Base-by-base conservation (phyloP, 2,113 vertebrate genomes). In the Scophthalmus maximus region DNA sequence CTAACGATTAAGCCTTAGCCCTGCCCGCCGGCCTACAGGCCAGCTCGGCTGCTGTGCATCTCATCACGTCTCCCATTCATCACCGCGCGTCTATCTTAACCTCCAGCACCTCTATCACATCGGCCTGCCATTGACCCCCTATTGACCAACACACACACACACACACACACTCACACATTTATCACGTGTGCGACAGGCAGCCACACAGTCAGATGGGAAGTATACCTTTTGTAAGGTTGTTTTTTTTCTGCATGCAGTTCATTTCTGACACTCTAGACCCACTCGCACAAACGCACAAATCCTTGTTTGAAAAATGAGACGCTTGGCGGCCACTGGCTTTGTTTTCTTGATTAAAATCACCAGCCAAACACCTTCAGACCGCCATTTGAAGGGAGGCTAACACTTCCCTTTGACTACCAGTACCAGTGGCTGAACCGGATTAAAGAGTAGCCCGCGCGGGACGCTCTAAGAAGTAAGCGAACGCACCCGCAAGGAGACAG, bases 21-120 rank as follows among this genome's bases (percentile, higher is more conserved):
- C 42, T 4, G 69, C 68, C 68, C 23, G 27, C 74, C 62, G 82
- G 83, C 76, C 82, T 66, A 18, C 59, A 52, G 82, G 67, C 64
- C 73, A 22, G 73, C 67, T 78, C 72, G 74, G 85, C 82, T 82
- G 78, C 85, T 83, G 62, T 81, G 85, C 88, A 87, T 89, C 84
- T 90, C 84, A 89, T 91, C 87, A 85, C 66, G 68, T 67, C n/a
- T n/a, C 79, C 78, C 88, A 89, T 90, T 90, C 84, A 88, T 91
- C 90, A 90, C 73, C 8, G 9, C 1, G 14, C 14, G 26, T 68
- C 84, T 36, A 46, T 80, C 55, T 82, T 68, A 73, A 80, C 74
- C 82, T 65, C 74, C 76, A 58, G 70, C 65, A n/a, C 66, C 47
- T 62, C 71, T 25, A 68, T 83, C 85, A 71, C 78, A 68, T 67